A percentile compares a stretch with the other conserved stretches of the same genome.
Conservation (phyloP, 2,797 vertebrate genomes). For the Trichosurus vulpecula region DNA sequence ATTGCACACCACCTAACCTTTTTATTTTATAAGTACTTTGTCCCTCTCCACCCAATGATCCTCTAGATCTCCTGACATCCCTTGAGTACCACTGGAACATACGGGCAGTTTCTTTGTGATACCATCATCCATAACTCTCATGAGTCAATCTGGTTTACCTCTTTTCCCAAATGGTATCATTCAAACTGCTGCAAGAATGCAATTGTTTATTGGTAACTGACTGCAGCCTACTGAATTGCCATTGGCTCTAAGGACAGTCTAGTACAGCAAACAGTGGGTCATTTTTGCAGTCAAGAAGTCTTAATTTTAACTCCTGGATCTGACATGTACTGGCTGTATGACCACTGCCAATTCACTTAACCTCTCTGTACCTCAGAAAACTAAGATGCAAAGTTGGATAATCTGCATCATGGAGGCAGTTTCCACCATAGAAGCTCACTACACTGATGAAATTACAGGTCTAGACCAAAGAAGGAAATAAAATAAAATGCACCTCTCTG, state of each 20-base stretch:
- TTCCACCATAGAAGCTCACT: background rate
- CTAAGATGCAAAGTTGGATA: background rate
- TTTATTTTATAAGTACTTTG: background rate
- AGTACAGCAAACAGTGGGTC: background rate
- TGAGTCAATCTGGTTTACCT: background rate
- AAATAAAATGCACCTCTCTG: background rate
- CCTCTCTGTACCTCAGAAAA: background rate
- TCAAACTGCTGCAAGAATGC: background rate
- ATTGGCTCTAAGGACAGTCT: background rate
- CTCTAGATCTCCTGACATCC: background rate
- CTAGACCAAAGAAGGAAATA: background rate
- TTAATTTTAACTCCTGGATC: background rate
- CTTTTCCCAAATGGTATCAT: background rate
- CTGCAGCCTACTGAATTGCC: background rate
- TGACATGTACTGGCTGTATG: background rate
- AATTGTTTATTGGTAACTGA: background rate
- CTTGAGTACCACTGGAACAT: background rate
- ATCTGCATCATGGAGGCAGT: background rate
- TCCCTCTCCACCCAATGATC: background rate
- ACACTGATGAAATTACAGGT: background rate
- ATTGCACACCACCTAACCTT: background rate
- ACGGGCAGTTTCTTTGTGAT: background rate
- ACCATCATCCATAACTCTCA: background rate
- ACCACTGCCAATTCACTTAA: background rate
- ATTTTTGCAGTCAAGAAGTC: background rate